Conservation (phyloP, 1,140 invertebrate genomes). For the Rhyacophila brunnea region DNA sequence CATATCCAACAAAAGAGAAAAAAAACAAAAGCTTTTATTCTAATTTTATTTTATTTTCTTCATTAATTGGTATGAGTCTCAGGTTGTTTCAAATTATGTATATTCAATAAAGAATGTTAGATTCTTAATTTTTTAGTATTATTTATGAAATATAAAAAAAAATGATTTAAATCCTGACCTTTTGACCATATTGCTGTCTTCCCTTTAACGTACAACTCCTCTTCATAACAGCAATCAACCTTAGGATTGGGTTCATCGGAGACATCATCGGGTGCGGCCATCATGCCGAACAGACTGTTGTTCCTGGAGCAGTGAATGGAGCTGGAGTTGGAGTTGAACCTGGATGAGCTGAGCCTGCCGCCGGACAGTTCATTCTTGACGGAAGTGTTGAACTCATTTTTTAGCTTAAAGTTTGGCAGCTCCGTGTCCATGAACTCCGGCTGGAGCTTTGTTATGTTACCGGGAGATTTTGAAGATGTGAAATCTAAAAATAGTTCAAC, state of each 20-base stretch:
- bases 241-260: conserved; percentile 42
- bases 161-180: conserved; percentile 44
- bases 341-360: conserved; percentile 19
- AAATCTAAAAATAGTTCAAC: too few species aligned
- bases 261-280: conserved; percentile 18
- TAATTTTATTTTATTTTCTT: too few species aligned
- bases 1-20: too few species aligned
- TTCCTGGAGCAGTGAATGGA: conserved; percentile 49
- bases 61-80: too few species aligned
- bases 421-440: background rate
- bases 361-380: conserved; percentile 46
- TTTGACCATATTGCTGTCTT: conserved; percentile 80
- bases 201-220: conserved; percentile 86
- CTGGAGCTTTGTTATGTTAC: background rate
- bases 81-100: too few species aligned
- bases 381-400: conserved; percentile 50
- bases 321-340: conserved; percentile 39
- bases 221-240: conserved; percentile 62
- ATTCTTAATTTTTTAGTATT: background rate
- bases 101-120: too few species aligned
- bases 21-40: too few species aligned
- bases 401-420: conserved; percentile 43
- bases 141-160: background rate
- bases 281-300: conserved; percentile 44
- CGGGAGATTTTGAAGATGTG: too few species aligned